Evolutionary conservation across 2,113 vertebrate genomes (phyloP), one percentile per base, ranked within the genome.

Genomic region (Hypanus sabinus): DNA sequence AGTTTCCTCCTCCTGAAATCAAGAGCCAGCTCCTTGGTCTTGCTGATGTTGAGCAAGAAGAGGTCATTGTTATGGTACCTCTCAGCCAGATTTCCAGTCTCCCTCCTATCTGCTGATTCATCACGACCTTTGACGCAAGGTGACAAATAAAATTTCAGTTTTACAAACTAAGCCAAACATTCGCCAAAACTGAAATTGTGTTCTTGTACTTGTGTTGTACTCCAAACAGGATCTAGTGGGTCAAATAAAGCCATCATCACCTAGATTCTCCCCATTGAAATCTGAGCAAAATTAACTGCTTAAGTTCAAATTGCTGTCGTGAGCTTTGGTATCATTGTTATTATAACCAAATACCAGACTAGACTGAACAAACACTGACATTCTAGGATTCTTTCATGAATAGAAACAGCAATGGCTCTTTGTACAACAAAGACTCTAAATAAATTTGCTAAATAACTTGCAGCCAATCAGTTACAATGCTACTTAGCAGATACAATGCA

Each of bases 101-200:
- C 46, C 46, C 46, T 46, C 46, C 46, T 46, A 1, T 46, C 46
- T 46, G 46, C 46, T 46, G 46, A 46, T 46, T 46, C 46, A 3
- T 46, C 46, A 46, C 46, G 2, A 46, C 0, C 46, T 46, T 46
- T 46, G 46, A 46, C 4, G 46, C 24, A 46, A 27, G 2, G 22
- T 57, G 46, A 87, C 83, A 87, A 87, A 87, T 62, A 87, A 60
- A 60, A 62, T 87, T n/a, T 87, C 55, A 87, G 11, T 87, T 87
- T 24, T 62, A n/a, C 27, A 62, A 87, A 85, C 9, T 30, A 27
- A 62, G 0, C 11, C 22, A 85, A n/a, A 62, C 60, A 60, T 87
- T 18, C 30, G 18, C 0, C 57, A 60, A 62, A 87, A 60, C 18
- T n/a, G 14, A 88, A 2, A 16, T n/a, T 33, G 4, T 85, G 10